Percentiles rank a stretch among this genome's conserved stretches.
phyloP scores from a whole-genome alignment of 1,140 invertebrate species.

The Magallana gigas region DNA sequence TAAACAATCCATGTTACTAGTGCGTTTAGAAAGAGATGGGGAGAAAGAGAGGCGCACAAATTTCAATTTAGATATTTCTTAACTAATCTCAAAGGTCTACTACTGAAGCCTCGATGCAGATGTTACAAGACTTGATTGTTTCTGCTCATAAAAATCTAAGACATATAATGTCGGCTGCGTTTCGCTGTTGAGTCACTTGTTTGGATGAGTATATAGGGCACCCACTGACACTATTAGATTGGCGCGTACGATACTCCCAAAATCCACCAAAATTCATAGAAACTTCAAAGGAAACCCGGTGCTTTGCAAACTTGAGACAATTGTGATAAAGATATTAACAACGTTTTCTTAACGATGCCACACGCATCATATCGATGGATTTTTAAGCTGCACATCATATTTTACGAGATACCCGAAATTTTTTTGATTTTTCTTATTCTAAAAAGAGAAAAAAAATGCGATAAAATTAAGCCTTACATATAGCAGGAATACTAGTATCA shows the following conservation, averaged over 20 bases:
- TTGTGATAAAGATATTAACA: constrained; percentile 19
- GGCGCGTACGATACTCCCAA: not conserved
- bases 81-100: not conserved
- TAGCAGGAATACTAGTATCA: too few species aligned
- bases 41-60: not conserved
- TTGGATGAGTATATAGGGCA: constrained; percentile 19
- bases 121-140: constrained; percentile 30
- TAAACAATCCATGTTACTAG: too few species aligned
- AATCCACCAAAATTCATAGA: constrained; percentile 18
- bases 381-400: not conserved
- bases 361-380: not conserved
- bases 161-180: constrained; percentile 25
- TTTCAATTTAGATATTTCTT: constrained; percentile 7
- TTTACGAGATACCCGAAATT: not conserved
- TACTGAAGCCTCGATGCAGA: not conserved
- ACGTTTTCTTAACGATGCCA: not conserved
- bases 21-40: too few species aligned
- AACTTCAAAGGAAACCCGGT: not conserved
- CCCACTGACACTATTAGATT: constrained; percentile 18
- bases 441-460: not conserved
- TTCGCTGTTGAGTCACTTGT: constrained; percentile 5
- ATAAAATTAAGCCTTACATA: too few species aligned
- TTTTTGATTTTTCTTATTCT: not conserved
- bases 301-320: not conserved
- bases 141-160: constrained; percentile 27